phyloP scores from a whole-genome alignment of 2,888 invertebrate species.

The Arenicola marina region DNA sequence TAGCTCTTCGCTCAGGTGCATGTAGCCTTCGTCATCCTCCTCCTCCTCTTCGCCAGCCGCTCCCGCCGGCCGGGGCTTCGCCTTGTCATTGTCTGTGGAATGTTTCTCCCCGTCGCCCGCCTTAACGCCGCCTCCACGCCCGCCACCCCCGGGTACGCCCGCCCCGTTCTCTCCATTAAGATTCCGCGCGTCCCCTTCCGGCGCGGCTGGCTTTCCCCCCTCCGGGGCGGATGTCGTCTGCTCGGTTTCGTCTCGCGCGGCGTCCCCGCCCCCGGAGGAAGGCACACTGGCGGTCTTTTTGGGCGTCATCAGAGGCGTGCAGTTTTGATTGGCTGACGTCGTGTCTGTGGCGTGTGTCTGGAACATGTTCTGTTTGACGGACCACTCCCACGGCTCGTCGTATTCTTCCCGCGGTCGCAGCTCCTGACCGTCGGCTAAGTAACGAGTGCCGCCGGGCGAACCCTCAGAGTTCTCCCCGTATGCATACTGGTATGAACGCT shows the following conservation, averaged over 20 bases:
- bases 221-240: not conserved
- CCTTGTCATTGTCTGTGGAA: not conserved
- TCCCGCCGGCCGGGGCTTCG: conserved; percentile 1
- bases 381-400: conserved; percentile 32
- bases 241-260: not conserved
- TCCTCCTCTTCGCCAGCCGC: not conserved
- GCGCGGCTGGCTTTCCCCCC: not conserved
- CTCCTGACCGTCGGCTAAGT: conserved; percentile 11
- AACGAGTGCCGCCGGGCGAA: not conserved
- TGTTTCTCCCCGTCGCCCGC: not conserved
- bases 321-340: conserved; percentile 6
- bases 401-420: conserved; percentile 27
- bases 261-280: not conserved
- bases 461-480: not conserved
- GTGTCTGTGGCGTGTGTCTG: conserved; percentile 3
- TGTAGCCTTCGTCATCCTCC: conserved; percentile 19
- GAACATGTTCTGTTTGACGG: conserved; percentile 18
- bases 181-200: too few relatives aligned
- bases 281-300: conserved; percentile 1
- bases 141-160: not conserved
- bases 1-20: conserved; percentile 10
- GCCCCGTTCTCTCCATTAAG: not conserved
- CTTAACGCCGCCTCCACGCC: not conserved
- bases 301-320: conserved; percentile 11
- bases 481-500: not conserved